Conservation (phyloP, 2,113 vertebrate species). For the Petromus typicus region DNA sequence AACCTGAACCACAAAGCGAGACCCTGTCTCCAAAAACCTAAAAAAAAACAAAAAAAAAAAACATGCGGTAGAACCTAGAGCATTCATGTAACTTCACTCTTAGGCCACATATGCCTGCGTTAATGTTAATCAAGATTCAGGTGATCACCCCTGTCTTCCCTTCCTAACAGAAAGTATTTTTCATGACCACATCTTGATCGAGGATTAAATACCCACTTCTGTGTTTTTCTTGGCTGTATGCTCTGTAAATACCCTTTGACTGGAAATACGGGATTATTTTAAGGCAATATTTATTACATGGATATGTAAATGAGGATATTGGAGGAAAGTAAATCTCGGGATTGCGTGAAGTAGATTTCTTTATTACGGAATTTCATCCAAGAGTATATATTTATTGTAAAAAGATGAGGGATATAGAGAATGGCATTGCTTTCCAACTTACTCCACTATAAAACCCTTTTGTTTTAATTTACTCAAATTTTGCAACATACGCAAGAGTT, state of each 20-base stretch:
- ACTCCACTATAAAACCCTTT: background rate
- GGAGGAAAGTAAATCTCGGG: conserved; percentile 8
- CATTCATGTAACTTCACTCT: background rate
- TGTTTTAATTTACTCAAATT: background rate
- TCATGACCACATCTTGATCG: background rate
- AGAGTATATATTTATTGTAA: background rate
- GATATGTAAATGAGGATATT: conserved; percentile 5
- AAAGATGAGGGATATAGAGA: background rate
- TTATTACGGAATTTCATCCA: background rate
- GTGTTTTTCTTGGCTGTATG: background rate
- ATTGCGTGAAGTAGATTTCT: background rate
- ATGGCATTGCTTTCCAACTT: background rate
- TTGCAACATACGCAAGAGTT: background rate
- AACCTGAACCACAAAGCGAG: too few species aligned
- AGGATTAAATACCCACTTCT: background rate
- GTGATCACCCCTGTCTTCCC: background rate
- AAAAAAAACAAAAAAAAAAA: too few species aligned
- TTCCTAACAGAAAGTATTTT: background rate
- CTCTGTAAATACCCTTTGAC: background rate
- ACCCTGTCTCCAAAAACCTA: too few species aligned
- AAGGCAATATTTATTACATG: conserved; percentile 14
- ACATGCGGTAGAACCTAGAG: too few species aligned
- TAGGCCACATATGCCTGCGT: background rate
- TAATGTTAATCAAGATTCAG: background rate
- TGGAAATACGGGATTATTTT: background rate